A percentile compares a stretch with the other conserved stretches of the same genome.
Evolutionary conservation across 2,113 vertebrate species (phyloP).

Genomic region (Perognathus longimembris): DNA sequence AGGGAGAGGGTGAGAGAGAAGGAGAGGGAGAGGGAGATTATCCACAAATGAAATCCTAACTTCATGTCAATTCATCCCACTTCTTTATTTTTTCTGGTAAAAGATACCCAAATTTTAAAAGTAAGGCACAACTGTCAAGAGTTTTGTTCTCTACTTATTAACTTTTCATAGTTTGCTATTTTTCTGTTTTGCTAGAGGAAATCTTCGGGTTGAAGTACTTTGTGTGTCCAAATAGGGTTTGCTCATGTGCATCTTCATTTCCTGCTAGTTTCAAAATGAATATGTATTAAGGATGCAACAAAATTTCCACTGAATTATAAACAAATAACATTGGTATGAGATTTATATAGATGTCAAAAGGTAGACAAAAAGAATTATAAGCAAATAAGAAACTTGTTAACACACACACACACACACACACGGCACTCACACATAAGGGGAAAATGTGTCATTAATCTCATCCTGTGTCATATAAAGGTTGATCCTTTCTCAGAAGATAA

Average conservation of each 20-base stretch:
- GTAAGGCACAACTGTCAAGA: conserved; percentile 28
- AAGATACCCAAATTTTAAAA: background rate
- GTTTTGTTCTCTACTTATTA: conserved; percentile 10
- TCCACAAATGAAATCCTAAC: background rate
- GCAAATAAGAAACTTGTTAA: background rate
- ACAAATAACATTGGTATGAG: background rate
- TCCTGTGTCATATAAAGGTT: background rate
- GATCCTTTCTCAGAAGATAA: conserved; percentile 8
- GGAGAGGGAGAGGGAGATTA: too few relatives aligned
- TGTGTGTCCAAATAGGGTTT: background rate
- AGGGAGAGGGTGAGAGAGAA: too few relatives aligned
- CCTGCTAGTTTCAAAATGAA: conserved; percentile 10
- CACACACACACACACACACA: background rate
- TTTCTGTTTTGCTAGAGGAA: conserved; percentile 14
- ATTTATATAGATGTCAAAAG: background rate
- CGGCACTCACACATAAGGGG: background rate
- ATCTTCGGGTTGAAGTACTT: background rate
- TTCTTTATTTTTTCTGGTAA: too few relatives aligned
- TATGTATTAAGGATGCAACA: background rate
- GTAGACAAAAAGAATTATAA: conserved; percentile 33
- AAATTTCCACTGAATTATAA: conserved; percentile 13
- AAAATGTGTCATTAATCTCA: background rate
- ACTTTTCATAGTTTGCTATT: background rate
- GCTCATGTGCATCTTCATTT: background rate
- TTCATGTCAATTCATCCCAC: conserved; percentile 2